Evolutionary conservation across 2,113 vertebrate genomes (phyloP).

Genomic region (Megaceryle maxima): DNA sequence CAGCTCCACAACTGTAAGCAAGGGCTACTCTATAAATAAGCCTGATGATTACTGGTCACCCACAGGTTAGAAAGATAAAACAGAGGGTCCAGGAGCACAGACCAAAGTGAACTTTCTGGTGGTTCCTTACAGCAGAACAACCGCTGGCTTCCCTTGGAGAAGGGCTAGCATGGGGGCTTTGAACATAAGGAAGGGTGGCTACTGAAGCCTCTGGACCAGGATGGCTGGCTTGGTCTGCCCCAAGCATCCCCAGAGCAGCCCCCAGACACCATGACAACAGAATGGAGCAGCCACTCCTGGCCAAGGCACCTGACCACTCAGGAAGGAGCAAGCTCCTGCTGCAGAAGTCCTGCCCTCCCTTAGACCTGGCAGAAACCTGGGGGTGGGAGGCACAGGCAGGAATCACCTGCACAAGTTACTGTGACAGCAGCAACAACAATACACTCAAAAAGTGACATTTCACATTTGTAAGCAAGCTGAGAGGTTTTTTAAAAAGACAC

Average conservation of each 20-base stretch:
- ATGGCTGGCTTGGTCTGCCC: background rate
- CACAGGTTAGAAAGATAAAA: background rate
- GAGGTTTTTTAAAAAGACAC: background rate
- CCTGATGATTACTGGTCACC: background rate
- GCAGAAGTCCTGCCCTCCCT: background rate
- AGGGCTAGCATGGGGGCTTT: background rate
- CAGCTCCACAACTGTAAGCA: background rate
- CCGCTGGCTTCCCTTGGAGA: background rate
- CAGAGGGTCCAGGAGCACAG: background rate
- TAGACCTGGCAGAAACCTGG: background rate
- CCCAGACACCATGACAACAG: background rate
- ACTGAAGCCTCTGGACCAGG: too few species aligned
- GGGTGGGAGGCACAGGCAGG: background rate
- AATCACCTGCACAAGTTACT: background rate
- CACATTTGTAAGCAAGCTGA: background rate
- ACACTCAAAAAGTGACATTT: background rate
- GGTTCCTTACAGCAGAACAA: background rate
- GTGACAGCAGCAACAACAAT: background rate
- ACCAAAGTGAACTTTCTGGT: background rate
- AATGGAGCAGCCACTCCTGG: background rate
- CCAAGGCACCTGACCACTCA: background rate
- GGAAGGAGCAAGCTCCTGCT: background rate
- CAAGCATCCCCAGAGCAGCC: background rate
- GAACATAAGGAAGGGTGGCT: background rate
- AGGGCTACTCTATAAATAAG: background rate